A percentile compares a stretch with the other conserved stretches of the same genome.
phyloP scores from a whole-genome alignment of 2,888 invertebrate genomes.

The Papilio protenor region DNA sequence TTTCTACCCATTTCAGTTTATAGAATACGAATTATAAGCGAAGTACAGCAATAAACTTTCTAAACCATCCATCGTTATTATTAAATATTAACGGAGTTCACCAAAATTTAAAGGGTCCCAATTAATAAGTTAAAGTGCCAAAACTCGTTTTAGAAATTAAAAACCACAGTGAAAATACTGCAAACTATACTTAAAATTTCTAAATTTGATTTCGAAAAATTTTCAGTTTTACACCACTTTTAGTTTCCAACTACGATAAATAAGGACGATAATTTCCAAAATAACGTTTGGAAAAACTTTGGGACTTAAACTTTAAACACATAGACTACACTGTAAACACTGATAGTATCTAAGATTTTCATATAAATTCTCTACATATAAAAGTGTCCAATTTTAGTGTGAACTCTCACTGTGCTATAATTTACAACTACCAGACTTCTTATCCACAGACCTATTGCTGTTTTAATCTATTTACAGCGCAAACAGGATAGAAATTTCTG shows the following conservation, averaged over 20 bases:
- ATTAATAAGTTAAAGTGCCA: slow-evolving; percentile 30
- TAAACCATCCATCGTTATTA: slow-evolving; percentile 11
- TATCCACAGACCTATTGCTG: neutral
- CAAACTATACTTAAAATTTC: slow-evolving; percentile 20
- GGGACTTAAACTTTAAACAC: too few relatives aligned
- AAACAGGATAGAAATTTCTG: neutral
- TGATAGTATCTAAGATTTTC: too few relatives aligned
- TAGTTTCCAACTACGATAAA: neutral
- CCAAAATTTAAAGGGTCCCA: slow-evolving; percentile 24
- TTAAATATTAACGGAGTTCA: slow-evolving; percentile 19
- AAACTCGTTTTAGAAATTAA: slow-evolving; percentile 25
- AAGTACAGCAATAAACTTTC: neutral
- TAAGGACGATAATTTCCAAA: neutral
- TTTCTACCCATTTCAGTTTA: neutral
- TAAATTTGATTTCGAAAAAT: slow-evolving; percentile 15
- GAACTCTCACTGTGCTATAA: neutral
- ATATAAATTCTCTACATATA: too few relatives aligned
- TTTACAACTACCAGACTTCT: neutral
- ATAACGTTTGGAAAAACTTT: neutral
- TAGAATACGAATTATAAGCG: neutral
- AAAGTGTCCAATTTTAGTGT: neutral
- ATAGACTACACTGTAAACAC: too few relatives aligned
- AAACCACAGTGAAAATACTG: slow-evolving; percentile 5
- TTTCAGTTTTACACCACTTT: slow-evolving; percentile 5
- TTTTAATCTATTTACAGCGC: slow-evolving; percentile 8